Base-by-base conservation (phyloP, 30 jellyfish, hydroid and myxozoan species). In the Aurelia sp. region DNA sequence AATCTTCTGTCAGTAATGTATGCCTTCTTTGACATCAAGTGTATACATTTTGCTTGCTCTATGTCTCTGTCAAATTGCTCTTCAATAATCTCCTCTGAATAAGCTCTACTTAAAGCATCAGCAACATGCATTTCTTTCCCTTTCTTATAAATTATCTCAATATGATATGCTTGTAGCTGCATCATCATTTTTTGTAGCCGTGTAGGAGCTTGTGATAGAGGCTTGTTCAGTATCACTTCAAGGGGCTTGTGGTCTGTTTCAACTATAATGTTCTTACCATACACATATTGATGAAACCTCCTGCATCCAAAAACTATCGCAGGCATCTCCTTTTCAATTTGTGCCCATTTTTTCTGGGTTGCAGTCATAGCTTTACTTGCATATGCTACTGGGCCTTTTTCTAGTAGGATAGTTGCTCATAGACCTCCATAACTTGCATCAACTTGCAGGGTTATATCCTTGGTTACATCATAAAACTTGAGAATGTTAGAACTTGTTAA, bases 391-490 rank as follows among this genome's bases (percentile, higher is more conserved):
- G 87, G 87, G 37, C 77, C 70, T 31, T 23, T 33, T 4, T 55
- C 78, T 31, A 3, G 87, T 35, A 76, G 57, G 62, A 76, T 15
- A 52, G 70, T 59, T 37, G 79, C 87, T n/a, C 87, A 81, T n/a
- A 58, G 87, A 13, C 87, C 87, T 22, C 63, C 63, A 4, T 37
- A 59, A 44, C 87, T 76, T 53, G 87, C 87, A 58, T 76, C 79
- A 35, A 58, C 79, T n/a, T 55, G 62, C 61, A 76, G 71, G 35
- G 74, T 73, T 44, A 73, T 30, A 1, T 48, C 71, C 50, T 44
- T 73, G 41, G 41, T 6, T 22, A 44, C 71, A 44, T 73, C 71
- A 35, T 44, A 50, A 44, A 73, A 73, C 40, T 31, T 13, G n/a
- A 73, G 84, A 73, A 48, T 13, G 15, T 10, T 73, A 20, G 48